Evolutionary conservation across 1,140 invertebrate species (phyloP).

Genomic region (Drosophila orena): DNA sequence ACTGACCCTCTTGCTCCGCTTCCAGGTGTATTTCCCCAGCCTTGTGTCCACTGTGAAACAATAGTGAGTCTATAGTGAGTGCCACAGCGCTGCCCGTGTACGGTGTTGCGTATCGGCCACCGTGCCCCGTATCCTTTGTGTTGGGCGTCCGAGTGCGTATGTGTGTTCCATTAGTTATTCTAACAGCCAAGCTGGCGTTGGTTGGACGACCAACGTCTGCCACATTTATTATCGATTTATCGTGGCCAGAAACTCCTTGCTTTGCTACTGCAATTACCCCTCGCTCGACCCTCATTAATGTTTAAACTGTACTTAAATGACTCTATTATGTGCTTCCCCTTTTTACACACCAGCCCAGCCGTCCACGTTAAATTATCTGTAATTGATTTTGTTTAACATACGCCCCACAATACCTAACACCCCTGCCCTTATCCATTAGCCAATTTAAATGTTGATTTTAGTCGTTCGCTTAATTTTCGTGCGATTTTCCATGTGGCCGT

Average conservation of each 20-base stretch:
- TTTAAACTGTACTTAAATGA: constrained; percentile 76
- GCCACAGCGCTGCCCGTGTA: constrained; percentile 7
- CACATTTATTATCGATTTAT: constrained; percentile 76
- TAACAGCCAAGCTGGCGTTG: constrained; percentile 25
- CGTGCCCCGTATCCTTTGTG: constrained; percentile 23
- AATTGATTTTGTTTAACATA: constrained; percentile 80
- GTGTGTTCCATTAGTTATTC: constrained; percentile 48
- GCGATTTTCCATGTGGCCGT: constrained; percentile 30
- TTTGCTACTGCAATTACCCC: constrained; percentile 34
- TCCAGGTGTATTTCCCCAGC: constrained; percentile 54
- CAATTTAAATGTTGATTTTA: constrained; percentile 50
- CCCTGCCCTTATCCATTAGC: constrained; percentile 11
- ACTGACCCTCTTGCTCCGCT: constrained; percentile 18
- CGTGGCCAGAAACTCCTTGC: constrained; percentile 26
- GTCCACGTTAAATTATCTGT: constrained; percentile 73
- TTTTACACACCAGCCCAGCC: constrained; percentile 1
- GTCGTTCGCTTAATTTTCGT: constrained; percentile 21
- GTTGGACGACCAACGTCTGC: constrained; percentile 21
- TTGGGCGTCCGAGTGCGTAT: constrained; percentile 40
- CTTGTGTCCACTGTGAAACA: too few species aligned
- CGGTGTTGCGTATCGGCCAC: constrained; percentile 24
- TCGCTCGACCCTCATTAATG: constrained; percentile 58
- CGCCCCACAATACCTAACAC: constrained; percentile 3
- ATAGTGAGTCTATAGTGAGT: constrained; percentile 12
- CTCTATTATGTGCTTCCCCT: constrained; percentile 55